Evolutionary conservation across 2,113 vertebrate species (phyloP).

Genomic region (Chamaetylas fuelleborni): DNA sequence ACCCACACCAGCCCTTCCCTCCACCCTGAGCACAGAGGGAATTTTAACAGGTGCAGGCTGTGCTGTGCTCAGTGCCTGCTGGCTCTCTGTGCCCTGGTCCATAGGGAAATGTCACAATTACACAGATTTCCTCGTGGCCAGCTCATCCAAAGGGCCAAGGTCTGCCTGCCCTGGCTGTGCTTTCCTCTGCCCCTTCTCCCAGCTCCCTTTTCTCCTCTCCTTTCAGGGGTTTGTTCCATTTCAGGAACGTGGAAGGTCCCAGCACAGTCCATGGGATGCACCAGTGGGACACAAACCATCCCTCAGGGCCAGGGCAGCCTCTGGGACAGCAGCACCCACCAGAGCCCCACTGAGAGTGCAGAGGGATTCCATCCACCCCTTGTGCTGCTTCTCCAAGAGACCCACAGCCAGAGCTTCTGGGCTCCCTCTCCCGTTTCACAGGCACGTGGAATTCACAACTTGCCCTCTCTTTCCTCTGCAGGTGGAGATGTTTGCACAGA

Average conservation of each 20-base stretch:
- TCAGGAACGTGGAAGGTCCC: not conserved
- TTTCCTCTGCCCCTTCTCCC: not conserved
- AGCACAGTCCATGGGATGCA: too few species aligned
- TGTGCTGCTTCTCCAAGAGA: not conserved
- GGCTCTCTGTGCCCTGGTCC: not conserved
- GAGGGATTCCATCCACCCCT: not conserved
- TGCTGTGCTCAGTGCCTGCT: rapidly evolving
- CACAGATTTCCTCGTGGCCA: not conserved
- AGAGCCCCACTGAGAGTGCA: not conserved
- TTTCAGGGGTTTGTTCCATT: not conserved
- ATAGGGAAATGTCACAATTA: rapidly evolving
- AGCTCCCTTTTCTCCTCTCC: not conserved
- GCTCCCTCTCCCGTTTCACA: not conserved
- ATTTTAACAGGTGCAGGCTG: rapidly evolving
- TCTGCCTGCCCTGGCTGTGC: not conserved
- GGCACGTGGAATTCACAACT: rapidly evolving
- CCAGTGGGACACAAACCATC: rapidly evolving
- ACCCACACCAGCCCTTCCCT: not conserved
- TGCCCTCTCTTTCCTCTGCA: not conserved
- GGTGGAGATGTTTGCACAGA: not conserved
- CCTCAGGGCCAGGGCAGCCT: not conserved
- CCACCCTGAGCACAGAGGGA: rapidly evolving
- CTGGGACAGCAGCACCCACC: not conserved
- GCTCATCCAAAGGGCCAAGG: rapidly evolving
- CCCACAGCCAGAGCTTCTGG: not conserved